Percentiles rank a stretch among this genome's conserved stretches.
Evolutionary conservation across 2,797 vertebrate species (phyloP).

Genomic region (Crocidura indochinensis): DNA sequence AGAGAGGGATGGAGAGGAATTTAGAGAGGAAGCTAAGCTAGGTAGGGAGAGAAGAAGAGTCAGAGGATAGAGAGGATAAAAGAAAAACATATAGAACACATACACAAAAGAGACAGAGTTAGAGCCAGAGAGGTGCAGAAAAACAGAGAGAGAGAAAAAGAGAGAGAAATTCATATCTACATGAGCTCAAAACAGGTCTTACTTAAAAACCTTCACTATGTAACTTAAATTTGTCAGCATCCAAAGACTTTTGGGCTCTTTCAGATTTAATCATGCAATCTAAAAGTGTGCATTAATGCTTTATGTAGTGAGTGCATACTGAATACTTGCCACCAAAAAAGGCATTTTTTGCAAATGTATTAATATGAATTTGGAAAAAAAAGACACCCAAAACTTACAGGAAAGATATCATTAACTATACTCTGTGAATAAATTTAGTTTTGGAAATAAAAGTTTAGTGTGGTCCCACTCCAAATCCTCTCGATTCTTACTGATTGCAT

Average conservation of each 20-base stretch:
- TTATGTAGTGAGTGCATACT: conserved; percentile 65
- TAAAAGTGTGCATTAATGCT: conserved; percentile 40
- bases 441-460: conserved; percentile 32
- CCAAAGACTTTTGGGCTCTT: conserved; percentile 35
- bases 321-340: conserved; percentile 45
- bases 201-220: not conserved
- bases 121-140: too few relatives aligned
- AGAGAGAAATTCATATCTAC: not conserved
- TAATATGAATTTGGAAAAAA: conserved; percentile 12
- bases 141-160: too few relatives aligned
- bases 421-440: conserved; percentile 13
- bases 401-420: conserved; percentile 35
- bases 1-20: too few relatives aligned
- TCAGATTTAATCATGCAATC: conserved; percentile 53
- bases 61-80: too few relatives aligned
- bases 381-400: not conserved
- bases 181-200: not conserved
- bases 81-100: too few relatives aligned
- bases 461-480: conserved; percentile 53
- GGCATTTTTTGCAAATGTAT: not conserved
- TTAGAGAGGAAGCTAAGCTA: too few relatives aligned
- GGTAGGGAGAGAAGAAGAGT: too few relatives aligned
- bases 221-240: conserved; percentile 35
- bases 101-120: too few relatives aligned
- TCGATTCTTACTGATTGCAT: not conserved